phyloP scores from a whole-genome alignment of 2,797 vertebrate genomes.

The Crax fasciolata region DNA sequence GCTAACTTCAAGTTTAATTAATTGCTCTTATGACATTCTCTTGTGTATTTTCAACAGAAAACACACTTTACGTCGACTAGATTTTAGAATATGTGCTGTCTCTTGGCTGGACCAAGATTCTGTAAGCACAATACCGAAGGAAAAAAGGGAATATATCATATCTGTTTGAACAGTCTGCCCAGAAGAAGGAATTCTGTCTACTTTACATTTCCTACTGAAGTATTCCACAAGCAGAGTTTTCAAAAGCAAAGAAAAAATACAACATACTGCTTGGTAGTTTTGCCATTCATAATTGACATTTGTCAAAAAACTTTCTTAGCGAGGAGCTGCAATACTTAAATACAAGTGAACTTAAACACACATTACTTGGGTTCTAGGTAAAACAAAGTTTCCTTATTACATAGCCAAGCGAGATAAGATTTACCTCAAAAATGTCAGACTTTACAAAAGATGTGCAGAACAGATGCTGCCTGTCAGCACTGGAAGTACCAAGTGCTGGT shows the following conservation, averaged over 20 bases:
- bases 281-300: neutral
- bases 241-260: neutral
- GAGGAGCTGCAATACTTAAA: neutral
- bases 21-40: neutral
- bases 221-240: neutral
- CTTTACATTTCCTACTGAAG: neutral
- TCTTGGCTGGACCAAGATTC: neutral
- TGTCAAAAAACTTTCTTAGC: neutral
- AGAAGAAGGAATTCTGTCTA: neutral
- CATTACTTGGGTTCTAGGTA: neutral
- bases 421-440: neutral
- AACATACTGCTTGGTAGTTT: neutral
- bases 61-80: neutral
- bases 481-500: fast-evolving
- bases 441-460: neutral
- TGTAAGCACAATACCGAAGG: neutral
- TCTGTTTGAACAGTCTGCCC: neutral
- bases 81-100: neutral
- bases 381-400: fast-evolving
- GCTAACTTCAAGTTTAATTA: neutral
- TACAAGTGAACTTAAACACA: neutral
- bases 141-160: neutral
- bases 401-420: neutral
- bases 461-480: neutral
- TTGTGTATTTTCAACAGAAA: neutral